Evolutionary conservation across 2,797 vertebrate genomes (phyloP).

Genomic region (Acanthurus leucopareius): DNA sequence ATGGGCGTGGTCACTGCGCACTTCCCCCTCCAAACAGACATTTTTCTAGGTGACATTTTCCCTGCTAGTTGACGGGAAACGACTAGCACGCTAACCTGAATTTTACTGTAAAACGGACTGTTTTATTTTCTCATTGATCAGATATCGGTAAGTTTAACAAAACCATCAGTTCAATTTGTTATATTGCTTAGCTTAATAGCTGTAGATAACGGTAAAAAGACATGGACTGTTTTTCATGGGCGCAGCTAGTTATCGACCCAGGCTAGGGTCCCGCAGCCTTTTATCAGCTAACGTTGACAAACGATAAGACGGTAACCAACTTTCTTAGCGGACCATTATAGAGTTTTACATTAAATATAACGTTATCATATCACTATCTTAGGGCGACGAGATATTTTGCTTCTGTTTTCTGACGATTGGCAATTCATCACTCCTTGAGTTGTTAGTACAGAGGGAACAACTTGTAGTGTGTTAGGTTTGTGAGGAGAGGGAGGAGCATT

Average conservation of each 20-base stretch:
- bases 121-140: neutral
- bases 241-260: neutral
- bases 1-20: conserved; percentile 68
- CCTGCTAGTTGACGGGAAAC: conserved; percentile 32
- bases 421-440: accelerated
- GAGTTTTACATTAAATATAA: too few species aligned
- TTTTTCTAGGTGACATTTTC: conserved; percentile 60
- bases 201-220: neutral
- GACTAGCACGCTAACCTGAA: accelerated
- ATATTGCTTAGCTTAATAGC: neutral
- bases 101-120: too few species aligned
- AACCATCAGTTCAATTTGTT: accelerated
- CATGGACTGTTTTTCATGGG: neutral
- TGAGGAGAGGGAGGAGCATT: conserved; percentile 12
- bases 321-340: accelerated
- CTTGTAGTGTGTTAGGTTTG: neutral
- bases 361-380: accelerated
- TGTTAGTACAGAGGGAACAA: neutral
- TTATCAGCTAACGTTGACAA: neutral
- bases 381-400: accelerated
- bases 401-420: too few species aligned
- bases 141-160: conserved; percentile 22
- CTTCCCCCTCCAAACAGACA: conserved; percentile 53
- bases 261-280: neutral
- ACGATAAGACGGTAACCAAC: neutral